phyloP scores from a whole-genome alignment of 2,797 vertebrate species.

The Eremophila alpestris region DNA sequence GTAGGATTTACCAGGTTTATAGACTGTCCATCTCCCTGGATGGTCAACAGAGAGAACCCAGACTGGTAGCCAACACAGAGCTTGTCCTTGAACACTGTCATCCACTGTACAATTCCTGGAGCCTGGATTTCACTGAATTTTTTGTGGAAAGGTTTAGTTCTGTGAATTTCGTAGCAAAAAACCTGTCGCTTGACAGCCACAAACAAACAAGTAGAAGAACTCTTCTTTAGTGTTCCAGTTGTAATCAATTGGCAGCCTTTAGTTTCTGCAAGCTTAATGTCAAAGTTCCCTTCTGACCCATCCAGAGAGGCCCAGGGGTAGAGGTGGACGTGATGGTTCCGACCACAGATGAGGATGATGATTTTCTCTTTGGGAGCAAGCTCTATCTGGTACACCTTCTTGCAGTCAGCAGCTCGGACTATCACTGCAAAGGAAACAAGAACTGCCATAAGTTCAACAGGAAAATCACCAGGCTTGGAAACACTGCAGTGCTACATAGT shows the following conservation, averaged over 20 bases:
- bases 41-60: slow-evolving; percentile 91
- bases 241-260: slow-evolving; percentile 93
- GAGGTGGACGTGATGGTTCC: slow-evolving; percentile 92
- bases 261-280: slow-evolving; percentile 90
- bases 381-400: slow-evolving; percentile 93
- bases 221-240: slow-evolving; percentile 81
- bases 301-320: slow-evolving; percentile 90
- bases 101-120: slow-evolving; percentile 90
- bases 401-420: slow-evolving; percentile 92
- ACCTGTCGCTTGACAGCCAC: slow-evolving; percentile 91
- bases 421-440: slow-evolving; percentile 82
- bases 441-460: background rate
- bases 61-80: slow-evolving; percentile 95
- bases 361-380: slow-evolving; percentile 89
- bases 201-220: slow-evolving; percentile 86
- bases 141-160: slow-evolving; percentile 86
- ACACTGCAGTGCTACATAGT: background rate
- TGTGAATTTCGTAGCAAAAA: slow-evolving; percentile 90
- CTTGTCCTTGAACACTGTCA: slow-evolving; percentile 88
- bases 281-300: slow-evolving; percentile 84
- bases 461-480: background rate
- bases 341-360: slow-evolving; percentile 87
- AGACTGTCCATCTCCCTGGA: slow-evolving; percentile 92
- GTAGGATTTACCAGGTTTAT: slow-evolving; percentile 90
- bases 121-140: slow-evolving; percentile 89